Conservation (phyloP, 2,888 invertebrate species). For the Dynastes hyllus region DNA sequence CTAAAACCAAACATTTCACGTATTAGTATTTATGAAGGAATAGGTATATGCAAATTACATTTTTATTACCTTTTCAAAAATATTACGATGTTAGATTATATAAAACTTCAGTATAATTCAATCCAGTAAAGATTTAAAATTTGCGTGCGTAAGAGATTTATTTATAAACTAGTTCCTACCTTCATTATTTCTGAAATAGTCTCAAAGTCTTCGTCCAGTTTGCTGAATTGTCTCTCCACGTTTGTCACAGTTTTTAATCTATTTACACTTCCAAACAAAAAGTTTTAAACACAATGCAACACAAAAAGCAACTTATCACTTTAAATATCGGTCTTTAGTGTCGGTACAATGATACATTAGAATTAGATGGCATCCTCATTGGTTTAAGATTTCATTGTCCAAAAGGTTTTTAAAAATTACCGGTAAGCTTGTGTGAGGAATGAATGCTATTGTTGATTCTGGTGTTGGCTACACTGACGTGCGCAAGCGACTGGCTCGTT, state of each 20-base stretch:
- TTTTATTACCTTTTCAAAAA: too few relatives aligned
- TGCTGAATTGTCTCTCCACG: constrained; percentile 39
- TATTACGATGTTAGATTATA: too few relatives aligned
- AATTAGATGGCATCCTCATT: background rate
- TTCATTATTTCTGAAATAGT: constrained; percentile 58
- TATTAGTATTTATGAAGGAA: too few relatives aligned
- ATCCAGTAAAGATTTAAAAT: too few relatives aligned
- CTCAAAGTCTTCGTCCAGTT: constrained; percentile 58
- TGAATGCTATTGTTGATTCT: constrained; percentile 8
- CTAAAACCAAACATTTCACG: too few relatives aligned
- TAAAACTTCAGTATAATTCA: too few relatives aligned
- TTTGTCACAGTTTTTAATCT: constrained; percentile 12
- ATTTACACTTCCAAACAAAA: constrained; percentile 11
- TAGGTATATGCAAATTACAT: too few relatives aligned
- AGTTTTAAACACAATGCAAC: constrained; percentile 20
- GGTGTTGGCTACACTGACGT: constrained; percentile 59
- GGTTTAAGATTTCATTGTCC: constrained; percentile 1
- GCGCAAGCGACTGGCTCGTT: constrained; percentile 65
- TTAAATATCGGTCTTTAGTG: background rate
- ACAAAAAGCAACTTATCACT: constrained; percentile 10
- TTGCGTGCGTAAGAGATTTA: background rate
- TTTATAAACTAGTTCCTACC: constrained; percentile 48
- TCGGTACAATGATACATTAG: background rate
- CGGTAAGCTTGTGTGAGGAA: constrained; percentile 1
- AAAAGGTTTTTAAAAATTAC: constrained; percentile 5